Evolutionary conservation across 2,113 vertebrate genomes (phyloP), one percentile per base, ranked within the genome.

Genomic region (Corvus cornix): DNA sequence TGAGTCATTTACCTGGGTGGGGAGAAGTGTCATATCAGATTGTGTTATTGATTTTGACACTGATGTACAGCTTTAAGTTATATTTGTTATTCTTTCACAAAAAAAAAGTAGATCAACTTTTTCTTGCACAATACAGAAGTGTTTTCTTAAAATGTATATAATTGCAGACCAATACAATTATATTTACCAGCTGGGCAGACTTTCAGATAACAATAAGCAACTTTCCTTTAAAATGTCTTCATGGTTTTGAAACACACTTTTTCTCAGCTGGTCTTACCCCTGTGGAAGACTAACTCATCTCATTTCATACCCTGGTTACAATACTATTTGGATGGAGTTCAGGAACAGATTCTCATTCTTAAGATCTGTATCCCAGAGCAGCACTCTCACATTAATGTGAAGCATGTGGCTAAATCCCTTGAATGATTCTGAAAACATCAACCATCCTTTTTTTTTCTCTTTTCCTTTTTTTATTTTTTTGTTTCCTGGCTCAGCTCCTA

Each of bases 281-380:
- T 86, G 20, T 74, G 83, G 79, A 94, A 90, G 94, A 64, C 93
- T 94, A 90, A 89, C 63, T 83, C 72, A 82, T 93, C 62, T 95
- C 43, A 84, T 92, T 96, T 95, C 68, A 86, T 96, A 85, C 75
- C 83, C 63, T 90, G 66, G 83, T 92, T 96, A 77, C 79, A 95
- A 80, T 85, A 92, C 0, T 15, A 85, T 76, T 93, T 95, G 96
- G 94, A 92, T 60, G 27, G 24, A 37, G 49, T 79, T 93, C 93
- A 95, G 93, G 91, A 96, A 92, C 83, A 93, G 67, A 92, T 88
- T 86, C 69, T 86, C 52, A 58, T 92, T 96, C 91, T 93, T 96
- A 94, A 89, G 91, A 91, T 93, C 73, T 92, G 68, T 73, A 81
- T 95, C 96, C 96, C 93, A 95, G 59, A 77, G 87, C 80, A 94